Base-by-base conservation (phyloP, 2,797 vertebrate genomes). In the Calcarius lapponicus region DNA sequence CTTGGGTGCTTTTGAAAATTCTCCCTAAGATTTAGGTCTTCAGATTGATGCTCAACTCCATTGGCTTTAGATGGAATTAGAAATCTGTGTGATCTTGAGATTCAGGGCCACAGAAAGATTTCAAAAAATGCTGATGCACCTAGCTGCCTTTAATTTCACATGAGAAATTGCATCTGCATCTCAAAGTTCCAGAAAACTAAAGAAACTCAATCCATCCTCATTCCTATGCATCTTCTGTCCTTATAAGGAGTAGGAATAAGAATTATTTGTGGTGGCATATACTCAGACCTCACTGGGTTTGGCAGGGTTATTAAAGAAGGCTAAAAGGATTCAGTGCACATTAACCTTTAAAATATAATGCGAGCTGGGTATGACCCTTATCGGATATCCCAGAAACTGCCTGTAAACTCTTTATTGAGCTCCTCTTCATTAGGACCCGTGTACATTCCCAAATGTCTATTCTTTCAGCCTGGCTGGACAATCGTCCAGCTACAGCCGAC, bases 61-160 rank as follows among this genome's bases (percentile, higher is more conserved):
- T 17, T 48, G 34, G 64, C n/a, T 93, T 88, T 7, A 70, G 43
- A 17, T 50, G 15, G 43, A 84, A 54, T 72, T 53, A 71, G n/a
- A 43, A 34, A 88, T 3, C 22, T 58, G 8, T 25, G 28, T 90
- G 47, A 31, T 81, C 36, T 70, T 73, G 60, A 88, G 51, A 36
- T 79, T 11, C 0, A 0, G 29, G 25, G 17, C 9, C 2, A 3
- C 17, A 40, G 51, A 82, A 76, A 79, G 57, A 70, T 72, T 86
- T 84, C 2, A 1, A 11, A 58, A 86, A 66, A 17, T 62, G 17
- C 5, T 75, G 11, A 25, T 58, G n/a, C 8, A 73, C 32, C 13
- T 56, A 24, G 7, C 54, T 69, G 13, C 8, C 34, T 91, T 84
- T 57, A 58, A 47, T 74, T 80, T 74, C 61, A 51, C 25, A 17